A percentile compares a stretch with the other conserved stretches of the same genome.
Conservation (phyloP, 2,888 invertebrate genomes). For the Mesopsocus fuscifrons region DNA sequence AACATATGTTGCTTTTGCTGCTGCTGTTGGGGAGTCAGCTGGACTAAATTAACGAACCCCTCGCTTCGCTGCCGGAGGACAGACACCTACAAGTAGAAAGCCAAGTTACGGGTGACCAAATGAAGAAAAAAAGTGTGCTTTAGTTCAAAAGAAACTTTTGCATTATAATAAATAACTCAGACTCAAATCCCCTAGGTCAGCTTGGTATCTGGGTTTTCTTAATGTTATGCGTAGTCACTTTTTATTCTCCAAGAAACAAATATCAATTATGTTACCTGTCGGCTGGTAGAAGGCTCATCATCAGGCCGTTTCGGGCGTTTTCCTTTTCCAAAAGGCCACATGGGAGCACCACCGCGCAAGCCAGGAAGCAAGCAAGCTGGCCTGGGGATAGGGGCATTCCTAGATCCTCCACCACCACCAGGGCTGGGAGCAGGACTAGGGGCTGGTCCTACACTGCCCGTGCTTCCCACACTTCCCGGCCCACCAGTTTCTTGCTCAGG, state of each 20-base stretch:
- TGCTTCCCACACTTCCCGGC: not conserved
- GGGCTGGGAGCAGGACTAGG: constrained; percentile 30
- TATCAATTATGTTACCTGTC: too few species aligned
- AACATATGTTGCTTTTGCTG: constrained; percentile 21
- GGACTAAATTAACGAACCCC: constrained; percentile 13
- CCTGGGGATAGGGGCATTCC: constrained; percentile 35
- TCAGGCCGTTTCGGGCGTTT: constrained; percentile 17
- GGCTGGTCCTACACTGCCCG: not conserved
- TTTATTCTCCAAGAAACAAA: too few species aligned
- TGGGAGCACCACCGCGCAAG: constrained; percentile 43
- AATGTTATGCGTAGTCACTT: too few species aligned
- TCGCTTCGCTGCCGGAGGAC: constrained; percentile 9
- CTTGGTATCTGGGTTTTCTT: too few species aligned
- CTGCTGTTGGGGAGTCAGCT: constrained; percentile 14
- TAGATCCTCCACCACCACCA: constrained; percentile 31
- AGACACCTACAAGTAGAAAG: too few species aligned
- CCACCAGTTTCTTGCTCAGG: too few species aligned
- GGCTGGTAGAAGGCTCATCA: constrained; percentile 1
- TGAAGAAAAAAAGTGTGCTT: too few species aligned
- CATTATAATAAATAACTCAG: too few species aligned
- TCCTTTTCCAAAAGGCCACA: constrained; percentile 31
- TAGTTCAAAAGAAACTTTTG: too few species aligned
- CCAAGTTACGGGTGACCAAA: too few species aligned
- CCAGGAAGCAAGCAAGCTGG: constrained; percentile 16
- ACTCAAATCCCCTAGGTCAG: too few species aligned